Percentiles rank a stretch among this genome's conserved stretches.
Conservation (phyloP, 2,888 invertebrate species). For the Invenusta paracnida region DNA sequence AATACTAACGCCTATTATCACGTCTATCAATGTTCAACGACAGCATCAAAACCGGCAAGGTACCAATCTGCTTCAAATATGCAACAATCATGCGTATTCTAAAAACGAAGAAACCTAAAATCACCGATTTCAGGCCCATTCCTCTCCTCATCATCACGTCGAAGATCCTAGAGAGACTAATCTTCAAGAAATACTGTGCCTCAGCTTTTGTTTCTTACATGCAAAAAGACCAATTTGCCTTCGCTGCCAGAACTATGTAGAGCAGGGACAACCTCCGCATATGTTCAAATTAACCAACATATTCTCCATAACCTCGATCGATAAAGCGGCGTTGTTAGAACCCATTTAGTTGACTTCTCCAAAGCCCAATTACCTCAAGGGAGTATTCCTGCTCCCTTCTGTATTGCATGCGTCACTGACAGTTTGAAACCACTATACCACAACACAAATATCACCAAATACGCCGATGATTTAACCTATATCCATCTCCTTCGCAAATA, state of each 20-base stretch:
- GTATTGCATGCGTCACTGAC: slow-evolving; percentile 16
- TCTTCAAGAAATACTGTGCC: slow-evolving; percentile 8
- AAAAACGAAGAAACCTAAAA: background rate
- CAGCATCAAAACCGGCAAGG: background rate
- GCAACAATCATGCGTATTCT: background rate
- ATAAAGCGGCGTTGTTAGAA: background rate
- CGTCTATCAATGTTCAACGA: background rate
- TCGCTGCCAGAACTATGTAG: slow-evolving; percentile 1
- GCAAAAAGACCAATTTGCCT: slow-evolving; percentile 8
- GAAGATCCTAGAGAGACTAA: background rate
- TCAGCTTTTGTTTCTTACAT: background rate
- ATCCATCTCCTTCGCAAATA: background rate
- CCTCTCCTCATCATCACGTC: background rate
- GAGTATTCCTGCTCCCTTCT: background rate
- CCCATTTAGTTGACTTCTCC: background rate
- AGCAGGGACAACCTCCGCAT: slow-evolving; percentile 12
- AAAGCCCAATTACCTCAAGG: background rate
- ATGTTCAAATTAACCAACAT: background rate
- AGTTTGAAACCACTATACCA: slow-evolving; percentile 13
- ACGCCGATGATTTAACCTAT: background rate
- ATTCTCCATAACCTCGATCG: slow-evolving; percentile 16
- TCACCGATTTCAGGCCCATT: background rate
- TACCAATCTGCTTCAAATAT: background rate
- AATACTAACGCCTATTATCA: background rate
- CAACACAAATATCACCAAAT: slow-evolving; percentile 13